Evolutionary conservation across 1,140 invertebrate genomes (phyloP), one percentile per base, ranked within the genome.

Genomic region (Scylla paramamosain): DNA sequence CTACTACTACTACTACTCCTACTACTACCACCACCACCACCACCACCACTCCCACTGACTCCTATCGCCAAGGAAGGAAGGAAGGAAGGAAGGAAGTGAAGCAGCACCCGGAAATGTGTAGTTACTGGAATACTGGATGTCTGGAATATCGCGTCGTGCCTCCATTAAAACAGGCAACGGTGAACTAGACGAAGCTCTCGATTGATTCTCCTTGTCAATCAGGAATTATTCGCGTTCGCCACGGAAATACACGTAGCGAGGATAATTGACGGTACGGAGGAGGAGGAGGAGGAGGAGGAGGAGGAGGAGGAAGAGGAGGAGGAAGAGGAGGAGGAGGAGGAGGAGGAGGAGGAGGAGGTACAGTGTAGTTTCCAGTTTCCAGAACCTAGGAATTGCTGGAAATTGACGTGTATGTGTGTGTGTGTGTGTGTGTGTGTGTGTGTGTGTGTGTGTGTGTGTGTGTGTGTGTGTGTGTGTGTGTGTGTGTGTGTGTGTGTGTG

Each of bases 221-320:
- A 77, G 67, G 67, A 77, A 77, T 77, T 77, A 77, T n/a, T 77
- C 67, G 67, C 67, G 67, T 77, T 20, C 67, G 67, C n/a, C 20
- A n/a, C 20, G 25, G 67, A 52, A 90, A 29, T 48, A 25, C 14
- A 48, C 20, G 32, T 89, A n/a, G 10, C 48, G 25, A 10, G 10
- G 59, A 91, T 91, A 67, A 28, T 12, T 52, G 46, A 67, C 59
- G 90, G 59, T n/a, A 25, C 20, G 31, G 48, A 91, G 31, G 29
- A 32, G 59, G 89, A 91, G 89, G 48, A 29, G 48, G 89, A 91
- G 28, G 48, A 29, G 20, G 89, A 48, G 32, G 29, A 29, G 48
- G 89, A 91, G 89, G 48, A 29, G 28, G 48, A 29, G 20, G 89
- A 48, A 12, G 29, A 29, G 48, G 89, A 91, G 89, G 48, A 29